Percentiles rank a stretch among this genome's conserved stretches.
Conservation (phyloP, 2,113 vertebrate species). For the Anolis carolinensis region DNA sequence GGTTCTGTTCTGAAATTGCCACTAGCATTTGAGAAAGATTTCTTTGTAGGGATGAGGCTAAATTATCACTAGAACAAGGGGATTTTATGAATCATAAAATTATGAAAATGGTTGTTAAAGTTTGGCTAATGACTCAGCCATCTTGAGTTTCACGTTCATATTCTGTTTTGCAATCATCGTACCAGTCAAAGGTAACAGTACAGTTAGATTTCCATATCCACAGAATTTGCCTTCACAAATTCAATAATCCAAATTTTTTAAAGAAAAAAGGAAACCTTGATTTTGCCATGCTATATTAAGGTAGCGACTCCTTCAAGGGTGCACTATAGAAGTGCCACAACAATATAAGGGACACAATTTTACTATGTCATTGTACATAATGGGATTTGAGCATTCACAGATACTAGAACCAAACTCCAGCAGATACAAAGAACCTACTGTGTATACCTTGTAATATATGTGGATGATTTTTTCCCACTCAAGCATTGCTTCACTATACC, state of each 20-base stretch:
- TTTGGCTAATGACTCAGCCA: not conserved
- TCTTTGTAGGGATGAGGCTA: not conserved
- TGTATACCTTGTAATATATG: not conserved
- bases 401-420: no score
- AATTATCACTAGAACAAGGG: not conserved
- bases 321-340: no score
- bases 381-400: no score
- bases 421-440: no score
- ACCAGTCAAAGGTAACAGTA: not conserved
- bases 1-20: not conserved
- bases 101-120: not conserved
- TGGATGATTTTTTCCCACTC: not conserved
- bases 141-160: not conserved
- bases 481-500: slow-evolving; percentile 73
- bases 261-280: no score
- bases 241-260: no score
- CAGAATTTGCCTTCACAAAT: no score
- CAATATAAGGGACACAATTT: no score
- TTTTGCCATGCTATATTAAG: no score
- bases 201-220: no score
- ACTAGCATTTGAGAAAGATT: not conserved
- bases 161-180: not conserved
- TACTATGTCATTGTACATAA: no score
- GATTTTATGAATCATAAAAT: not conserved
- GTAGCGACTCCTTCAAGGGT: no score